These are phyloP conservation scores for Mactra quadrangularis DNA, from an alignment of 1,140 invertebrate genomes.

Conservation along the genomic window DNA sequence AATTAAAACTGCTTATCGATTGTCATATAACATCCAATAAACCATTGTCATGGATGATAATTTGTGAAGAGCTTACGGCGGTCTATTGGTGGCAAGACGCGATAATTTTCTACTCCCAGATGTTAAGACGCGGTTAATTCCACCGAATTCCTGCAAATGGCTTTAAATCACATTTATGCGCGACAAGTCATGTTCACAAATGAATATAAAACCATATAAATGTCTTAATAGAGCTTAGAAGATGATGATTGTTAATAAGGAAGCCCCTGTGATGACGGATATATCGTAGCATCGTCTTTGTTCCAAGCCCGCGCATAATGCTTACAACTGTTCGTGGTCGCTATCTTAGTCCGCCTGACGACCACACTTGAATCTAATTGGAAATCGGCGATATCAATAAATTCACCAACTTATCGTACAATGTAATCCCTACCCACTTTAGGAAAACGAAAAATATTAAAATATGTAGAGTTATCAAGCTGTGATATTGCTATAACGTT, in stretches of 20 bases:
- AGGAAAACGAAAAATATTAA: constrained; percentile 11
- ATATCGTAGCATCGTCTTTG: background rate
- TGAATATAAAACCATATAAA: constrained; percentile 44
- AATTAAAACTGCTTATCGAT: too few species aligned
- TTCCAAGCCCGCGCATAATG: too few species aligned
- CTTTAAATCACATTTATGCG: background rate
- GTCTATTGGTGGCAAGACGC: too few species aligned
- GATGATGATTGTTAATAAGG: constrained; percentile 1
- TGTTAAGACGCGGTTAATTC: too few species aligned
- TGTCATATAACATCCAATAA: too few species aligned
- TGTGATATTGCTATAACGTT: background rate
- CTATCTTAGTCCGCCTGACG: too few species aligned
- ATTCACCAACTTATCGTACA: constrained; percentile 4
- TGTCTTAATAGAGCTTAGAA: constrained; percentile 23
- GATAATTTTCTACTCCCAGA: too few species aligned
- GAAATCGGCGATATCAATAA: constrained; percentile 45
- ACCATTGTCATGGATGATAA: too few species aligned
- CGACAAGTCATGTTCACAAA: constrained; percentile 5
- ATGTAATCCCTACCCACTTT: constrained; percentile 26
- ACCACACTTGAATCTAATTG: constrained; percentile 18
- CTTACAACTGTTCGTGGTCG: too few species aligned
- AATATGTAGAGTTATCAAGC: constrained; percentile 6
- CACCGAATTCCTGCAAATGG: too few species aligned
- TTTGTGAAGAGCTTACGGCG: too few species aligned
- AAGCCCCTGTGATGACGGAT: constrained; percentile 22